Conservation (phyloP, 2,797 vertebrate genomes). For the Clarias laeviceps region DNA sequence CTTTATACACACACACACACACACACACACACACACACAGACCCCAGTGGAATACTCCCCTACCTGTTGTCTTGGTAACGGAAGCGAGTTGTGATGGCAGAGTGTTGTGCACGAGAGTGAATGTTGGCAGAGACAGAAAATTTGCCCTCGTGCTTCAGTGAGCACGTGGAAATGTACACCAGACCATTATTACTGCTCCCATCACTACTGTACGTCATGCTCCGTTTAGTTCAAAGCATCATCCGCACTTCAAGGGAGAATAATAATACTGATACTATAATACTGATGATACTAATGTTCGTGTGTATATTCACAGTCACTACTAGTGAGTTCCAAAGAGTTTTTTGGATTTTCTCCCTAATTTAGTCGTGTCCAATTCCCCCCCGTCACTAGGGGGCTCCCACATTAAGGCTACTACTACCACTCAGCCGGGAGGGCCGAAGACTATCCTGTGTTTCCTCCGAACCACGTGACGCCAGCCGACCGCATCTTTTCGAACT, state of each 20-base stretch:
- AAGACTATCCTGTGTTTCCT: too few relatives aligned
- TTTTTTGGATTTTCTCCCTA: too few relatives aligned
- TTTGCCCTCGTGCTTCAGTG: constrained; percentile 67
- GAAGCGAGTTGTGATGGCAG: constrained; percentile 74
- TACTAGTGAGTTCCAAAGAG: not conserved
- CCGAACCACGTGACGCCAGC: too few relatives aligned
- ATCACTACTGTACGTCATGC: too few relatives aligned
- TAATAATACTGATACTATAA: too few relatives aligned
- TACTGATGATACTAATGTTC: not conserved
- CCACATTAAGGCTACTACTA: too few relatives aligned
- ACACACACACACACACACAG: constrained; percentile 41
- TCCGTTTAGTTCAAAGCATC: not conserved
- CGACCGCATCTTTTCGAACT: too few relatives aligned
- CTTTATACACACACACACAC: constrained; percentile 55
- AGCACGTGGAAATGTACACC: constrained; percentile 30
- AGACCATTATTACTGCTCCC: not conserved
- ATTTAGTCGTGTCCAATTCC: too few relatives aligned
- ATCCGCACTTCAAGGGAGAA: not conserved
- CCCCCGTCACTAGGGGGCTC: too few relatives aligned
- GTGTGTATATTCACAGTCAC: not conserved
- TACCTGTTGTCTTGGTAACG: constrained; percentile 82
- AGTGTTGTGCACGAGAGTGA: constrained; percentile 73
- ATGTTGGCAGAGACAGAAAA: constrained; percentile 64
- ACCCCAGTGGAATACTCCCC: constrained; percentile 73
- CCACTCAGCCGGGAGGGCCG: too few relatives aligned